These are phyloP conservation scores for Chrosomus eos DNA, from an alignment of 2,797 vertebrate species.

Conservation along the genomic window DNA sequence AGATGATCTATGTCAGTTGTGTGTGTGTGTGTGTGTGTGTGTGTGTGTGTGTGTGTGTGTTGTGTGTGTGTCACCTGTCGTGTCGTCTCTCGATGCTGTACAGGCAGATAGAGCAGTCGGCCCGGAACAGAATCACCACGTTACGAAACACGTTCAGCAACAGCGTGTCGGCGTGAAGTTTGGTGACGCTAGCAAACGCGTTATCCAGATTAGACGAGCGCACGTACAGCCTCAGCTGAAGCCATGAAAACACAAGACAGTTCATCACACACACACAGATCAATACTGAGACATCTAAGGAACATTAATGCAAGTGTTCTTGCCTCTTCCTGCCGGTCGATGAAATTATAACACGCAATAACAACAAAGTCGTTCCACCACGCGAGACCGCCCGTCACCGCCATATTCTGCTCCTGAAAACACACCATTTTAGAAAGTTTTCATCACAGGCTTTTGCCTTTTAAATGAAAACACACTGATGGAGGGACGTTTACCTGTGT, in stretches of 20 bases:
- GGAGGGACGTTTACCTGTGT: slow-evolving; percentile 84
- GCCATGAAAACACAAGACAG: slow-evolving; percentile 22
- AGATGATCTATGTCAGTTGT: neutral
- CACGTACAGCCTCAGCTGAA: slow-evolving; percentile 89
- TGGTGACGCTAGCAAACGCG: slow-evolving; percentile 91
- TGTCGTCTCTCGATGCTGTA: slow-evolving; percentile 91
- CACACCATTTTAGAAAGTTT: neutral
- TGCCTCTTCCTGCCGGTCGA: slow-evolving; percentile 95
- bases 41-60: neutral
- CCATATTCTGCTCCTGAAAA: slow-evolving; percentile 95
- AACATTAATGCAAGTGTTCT: neutral
- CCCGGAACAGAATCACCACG: slow-evolving; percentile 92
- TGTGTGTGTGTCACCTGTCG: slow-evolving; percentile 82
- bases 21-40: slow-evolving; percentile 50
- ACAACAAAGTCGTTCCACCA: slow-evolving; percentile 99
- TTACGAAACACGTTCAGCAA: slow-evolving; percentile 96
- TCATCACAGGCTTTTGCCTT: neutral
- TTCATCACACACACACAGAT: slow-evolving; percentile 27
- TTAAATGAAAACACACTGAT: neutral
- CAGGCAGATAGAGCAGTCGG: slow-evolving; percentile 97
- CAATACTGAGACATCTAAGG: neutral
- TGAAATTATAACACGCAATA: slow-evolving; percentile 95
- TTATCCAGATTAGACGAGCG: slow-evolving; percentile 96
- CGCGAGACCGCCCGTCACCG: slow-evolving; percentile 93
- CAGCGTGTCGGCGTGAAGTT: slow-evolving; percentile 89